Evolutionary conservation across 92 coral and sea anemone species (phyloP), one percentile per base, ranked within the genome.

Genomic region (Porites lobata): DNA sequence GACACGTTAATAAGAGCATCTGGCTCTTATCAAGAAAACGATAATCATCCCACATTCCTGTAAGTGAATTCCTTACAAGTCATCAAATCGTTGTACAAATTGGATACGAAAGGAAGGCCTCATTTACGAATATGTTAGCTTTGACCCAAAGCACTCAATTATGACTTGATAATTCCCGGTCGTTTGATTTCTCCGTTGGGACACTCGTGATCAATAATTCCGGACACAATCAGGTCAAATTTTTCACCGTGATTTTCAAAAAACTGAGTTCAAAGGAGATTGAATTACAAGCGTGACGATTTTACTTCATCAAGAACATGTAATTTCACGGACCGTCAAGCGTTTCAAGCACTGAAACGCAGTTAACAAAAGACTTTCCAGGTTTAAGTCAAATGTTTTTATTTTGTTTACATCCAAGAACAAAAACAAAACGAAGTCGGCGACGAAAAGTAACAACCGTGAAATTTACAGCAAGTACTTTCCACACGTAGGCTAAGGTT

Each of bases 251-350:
- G 57, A 84, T 73, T 73, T 84, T 72, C 15, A 56, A 9, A 84
- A 74, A 84, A 62, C 43, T 54, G 43, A 22, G 22, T 57, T 10
- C 50, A 22, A 84, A 54, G 64, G 20, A 63, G 79, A 84, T 69
- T 6, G 77, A 82, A 82, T 82, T 82, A 74, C 86, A 32, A 82
- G 86, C 77, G 68, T 82, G 76, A 70, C 76, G 59, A 82, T 70
- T 82, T 20, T 69, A n/a, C 24, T 69, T 68, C 76, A 29, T 24
- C 57, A 52, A 22, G 22, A 74, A 62, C 80, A 84, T 50, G 87
- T 84, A 83, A 83, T 84, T 84, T 84, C 87, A 84, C 69, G 87
- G 81, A 62, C 80, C 87, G 81, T 65, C 87, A 6, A 84, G 81
- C 87, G 87, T 84, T 84, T 84, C 73, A 84, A 21, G 38, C 43